Conservation (phyloP, 92 coral and sea anemone species). For the Isaurus tuberculatus region DNA sequence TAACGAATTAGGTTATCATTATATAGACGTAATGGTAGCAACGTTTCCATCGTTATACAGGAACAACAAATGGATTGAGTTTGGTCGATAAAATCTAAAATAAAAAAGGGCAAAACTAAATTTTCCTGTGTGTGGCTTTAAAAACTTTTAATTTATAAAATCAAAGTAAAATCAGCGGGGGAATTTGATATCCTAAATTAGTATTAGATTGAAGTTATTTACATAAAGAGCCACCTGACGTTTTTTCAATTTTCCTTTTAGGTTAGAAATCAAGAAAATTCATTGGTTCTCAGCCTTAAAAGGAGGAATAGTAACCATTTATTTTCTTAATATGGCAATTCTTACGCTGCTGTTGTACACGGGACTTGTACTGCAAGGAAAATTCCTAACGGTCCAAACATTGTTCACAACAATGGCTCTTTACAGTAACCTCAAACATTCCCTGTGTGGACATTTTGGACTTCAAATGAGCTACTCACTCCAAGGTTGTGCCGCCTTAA, state of each 20-base stretch:
- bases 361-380: conserved; percentile 56
- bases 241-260: not conserved
- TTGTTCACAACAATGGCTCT: conserved; percentile 67
- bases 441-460: conserved; percentile 71
- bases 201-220: not conserved
- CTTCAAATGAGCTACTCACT: conserved; percentile 60
- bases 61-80: too few relatives aligned
- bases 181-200: too few relatives aligned
- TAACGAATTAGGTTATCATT: too few relatives aligned
- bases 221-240: not conserved
- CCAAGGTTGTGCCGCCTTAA: conserved; percentile 57
- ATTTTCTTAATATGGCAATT: conserved; percentile 65
- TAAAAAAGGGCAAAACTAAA: too few relatives aligned
- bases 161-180: too few relatives aligned
- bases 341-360: conserved; percentile 58
- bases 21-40: too few relatives aligned
- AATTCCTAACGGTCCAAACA: conserved; percentile 59
- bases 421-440: conserved; percentile 61
- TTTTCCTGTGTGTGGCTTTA: too few relatives aligned
- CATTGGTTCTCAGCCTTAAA: conserved; percentile 63
- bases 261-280: conserved; percentile 60
- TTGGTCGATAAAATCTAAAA: too few relatives aligned
- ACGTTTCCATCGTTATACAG: too few relatives aligned
- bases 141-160: too few relatives aligned
- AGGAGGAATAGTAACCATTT: conserved; percentile 64